These are phyloP conservation scores for Lepisosteus osseus DNA, from an alignment of 2,113 vertebrate species.

Conservation along the genomic window DNA sequence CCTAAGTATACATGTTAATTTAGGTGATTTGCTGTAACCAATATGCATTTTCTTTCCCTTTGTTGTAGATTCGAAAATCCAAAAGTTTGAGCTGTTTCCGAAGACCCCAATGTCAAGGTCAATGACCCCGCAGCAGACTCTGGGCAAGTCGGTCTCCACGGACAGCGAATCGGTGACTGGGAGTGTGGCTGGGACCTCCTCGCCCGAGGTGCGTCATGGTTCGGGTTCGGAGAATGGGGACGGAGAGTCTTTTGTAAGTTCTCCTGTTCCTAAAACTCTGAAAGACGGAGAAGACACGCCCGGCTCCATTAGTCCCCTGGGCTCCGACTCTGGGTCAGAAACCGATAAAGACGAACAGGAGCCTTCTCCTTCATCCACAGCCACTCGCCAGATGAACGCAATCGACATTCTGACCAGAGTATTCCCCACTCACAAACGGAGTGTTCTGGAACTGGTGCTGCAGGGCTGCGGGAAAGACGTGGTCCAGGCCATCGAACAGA, in stretches of 20 bases:
- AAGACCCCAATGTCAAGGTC: conserved; percentile 81
- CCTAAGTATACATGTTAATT: too few relatives aligned
- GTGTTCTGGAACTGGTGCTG: conserved; percentile 92
- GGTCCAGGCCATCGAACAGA: conserved; percentile 98
- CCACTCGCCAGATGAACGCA: conserved; percentile 88
- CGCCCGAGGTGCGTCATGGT: conserved; percentile 84
- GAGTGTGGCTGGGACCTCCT: conserved; percentile 72
- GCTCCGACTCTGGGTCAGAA: conserved; percentile 92
- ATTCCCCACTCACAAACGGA: conserved; percentile 93
- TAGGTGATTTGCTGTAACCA: too few relatives aligned
- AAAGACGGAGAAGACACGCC: conserved; percentile 84
- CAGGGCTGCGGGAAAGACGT: conserved; percentile 96
- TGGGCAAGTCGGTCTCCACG: conserved; percentile 74
- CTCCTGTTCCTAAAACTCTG: conserved; percentile 78
- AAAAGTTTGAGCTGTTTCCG: conserved; percentile 92
- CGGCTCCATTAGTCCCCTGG: conserved; percentile 84
- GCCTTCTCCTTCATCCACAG: conserved; percentile 70
- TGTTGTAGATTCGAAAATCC: conserved; percentile 80
- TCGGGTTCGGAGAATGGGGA: conserved; percentile 93
- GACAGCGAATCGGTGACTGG: conserved; percentile 80
- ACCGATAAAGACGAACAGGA: conserved; percentile 90
- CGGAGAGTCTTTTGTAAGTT: conserved; percentile 83
- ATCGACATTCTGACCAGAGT: conserved; percentile 95
- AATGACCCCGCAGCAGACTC: conserved; percentile 70
- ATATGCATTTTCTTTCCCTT: conserved; percentile 9